A percentile compares a stretch with the other conserved stretches of the same genome.
These are phyloP conservation scores for Callorhinus ursinus DNA, from an alignment of 2,113 vertebrate genomes.

Conservation along the genomic window DNA sequence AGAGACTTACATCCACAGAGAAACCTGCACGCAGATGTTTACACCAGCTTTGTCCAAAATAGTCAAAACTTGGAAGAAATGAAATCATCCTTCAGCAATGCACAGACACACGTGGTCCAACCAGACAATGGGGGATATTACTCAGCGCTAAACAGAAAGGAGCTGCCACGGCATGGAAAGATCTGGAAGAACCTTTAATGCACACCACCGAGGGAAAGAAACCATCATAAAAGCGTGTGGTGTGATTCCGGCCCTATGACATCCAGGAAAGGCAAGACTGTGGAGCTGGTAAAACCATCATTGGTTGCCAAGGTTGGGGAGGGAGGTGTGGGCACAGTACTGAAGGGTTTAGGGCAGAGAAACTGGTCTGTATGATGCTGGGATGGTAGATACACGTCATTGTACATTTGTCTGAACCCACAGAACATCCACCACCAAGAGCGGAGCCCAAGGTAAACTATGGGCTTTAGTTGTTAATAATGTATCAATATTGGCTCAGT, in stretches of 20 bases:
- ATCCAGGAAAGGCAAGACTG: neutral
- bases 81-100: neutral
- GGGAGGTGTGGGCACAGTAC: neutral
- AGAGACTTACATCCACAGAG: neutral
- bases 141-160: neutral
- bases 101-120: no score
- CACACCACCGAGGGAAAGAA: neutral
- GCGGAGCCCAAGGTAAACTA: neutral
- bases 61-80: neutral
- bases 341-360: neutral
- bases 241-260: rapidly evolving
- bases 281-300: no score
- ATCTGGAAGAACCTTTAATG: neutral
- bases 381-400: rapidly evolving
- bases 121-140: neutral
- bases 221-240: rapidly evolving
- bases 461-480: neutral
- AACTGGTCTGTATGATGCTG: rapidly evolving
- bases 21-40: neutral
- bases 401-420: neutral
- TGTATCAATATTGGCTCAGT: neutral
- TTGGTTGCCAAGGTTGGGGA: neutral
- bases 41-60: neutral
- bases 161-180: neutral
- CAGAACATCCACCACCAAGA: no score